Percentiles rank a stretch among this genome's conserved stretches.
These are phyloP conservation scores for Drosophila suboccidentalis DNA, from an alignment of 2,888 invertebrate genomes.

Conservation along the genomic window DNA sequence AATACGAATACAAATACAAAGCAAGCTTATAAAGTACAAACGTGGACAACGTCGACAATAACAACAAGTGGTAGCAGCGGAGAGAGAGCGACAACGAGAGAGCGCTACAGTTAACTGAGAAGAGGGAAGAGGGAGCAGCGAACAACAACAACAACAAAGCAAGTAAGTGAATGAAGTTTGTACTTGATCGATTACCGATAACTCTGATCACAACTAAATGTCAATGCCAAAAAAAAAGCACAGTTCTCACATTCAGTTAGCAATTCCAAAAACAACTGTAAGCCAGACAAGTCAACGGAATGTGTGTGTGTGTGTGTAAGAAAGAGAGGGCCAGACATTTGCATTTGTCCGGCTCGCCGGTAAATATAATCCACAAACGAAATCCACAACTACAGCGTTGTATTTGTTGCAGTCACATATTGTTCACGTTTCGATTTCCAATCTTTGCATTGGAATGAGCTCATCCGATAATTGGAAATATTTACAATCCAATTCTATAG, in stretches of 20 bases:
- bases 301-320: not conserved
- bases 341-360: slow-evolving; percentile 38
- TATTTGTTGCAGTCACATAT: slow-evolving; percentile 19
- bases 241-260: slow-evolving; percentile 11
- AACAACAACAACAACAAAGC: slow-evolving; percentile 36
- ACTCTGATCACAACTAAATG: slow-evolving; percentile 32
- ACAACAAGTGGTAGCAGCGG: slow-evolving; percentile 30
- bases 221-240: slow-evolving; percentile 39
- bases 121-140: slow-evolving; percentile 60
- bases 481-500: not conserved
- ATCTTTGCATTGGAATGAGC: slow-evolving; percentile 24
- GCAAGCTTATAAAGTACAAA: slow-evolving; percentile 48
- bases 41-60: slow-evolving; percentile 46
- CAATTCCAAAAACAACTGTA: slow-evolving; percentile 21
- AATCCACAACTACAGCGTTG: not conserved
- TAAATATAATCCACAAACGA: slow-evolving; percentile 14
- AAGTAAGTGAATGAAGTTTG: slow-evolving; percentile 36
- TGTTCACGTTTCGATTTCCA: slow-evolving; percentile 8
- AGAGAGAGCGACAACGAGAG: not conserved
- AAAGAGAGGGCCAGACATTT: slow-evolving; percentile 13
- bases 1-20: slow-evolving; percentile 22
- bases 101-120: slow-evolving; percentile 59
- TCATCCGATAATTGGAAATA: slow-evolving; percentile 3
- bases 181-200: slow-evolving; percentile 34
- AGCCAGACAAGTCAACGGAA: slow-evolving; percentile 4